These are phyloP conservation scores for Rhagium mordax DNA, from an alignment of 2,888 invertebrate genomes.

Conservation along the genomic window DNA sequence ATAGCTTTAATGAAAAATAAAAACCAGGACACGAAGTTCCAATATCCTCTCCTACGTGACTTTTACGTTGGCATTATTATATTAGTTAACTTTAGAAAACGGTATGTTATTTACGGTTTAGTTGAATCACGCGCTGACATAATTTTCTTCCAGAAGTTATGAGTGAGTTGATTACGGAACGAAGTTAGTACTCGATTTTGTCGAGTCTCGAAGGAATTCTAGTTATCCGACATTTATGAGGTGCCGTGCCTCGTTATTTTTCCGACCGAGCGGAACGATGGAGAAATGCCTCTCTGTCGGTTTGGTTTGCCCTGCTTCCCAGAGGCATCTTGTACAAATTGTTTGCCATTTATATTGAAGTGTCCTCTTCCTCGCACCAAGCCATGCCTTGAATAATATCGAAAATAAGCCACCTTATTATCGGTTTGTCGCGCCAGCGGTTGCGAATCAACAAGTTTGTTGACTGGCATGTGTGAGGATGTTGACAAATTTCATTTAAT, in stretches of 20 bases:
- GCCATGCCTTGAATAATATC: neutral
- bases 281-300: neutral
- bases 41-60: neutral
- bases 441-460: neutral
- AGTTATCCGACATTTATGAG: conserved; percentile 15
- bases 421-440: neutral
- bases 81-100: neutral
- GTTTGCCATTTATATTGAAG: neutral
- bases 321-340: neutral
- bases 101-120: conserved; percentile 1
- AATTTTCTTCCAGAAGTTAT: conserved; percentile 20
- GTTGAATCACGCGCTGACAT: conserved; percentile 2
- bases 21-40: neutral
- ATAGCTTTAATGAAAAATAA: neutral
- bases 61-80: neutral
- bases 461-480: neutral
- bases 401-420: neutral
- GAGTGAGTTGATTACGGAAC: conserved; percentile 19
- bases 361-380: neutral
- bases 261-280: neutral
- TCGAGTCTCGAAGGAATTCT: conserved; percentile 20
- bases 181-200: conserved; percentile 9
- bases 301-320: neutral
- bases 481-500: too few relatives aligned
- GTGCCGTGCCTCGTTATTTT: conserved; percentile 10